Base-by-base conservation (phyloP, 1,140 invertebrate genomes). In the Drosophila seguyi region DNA sequence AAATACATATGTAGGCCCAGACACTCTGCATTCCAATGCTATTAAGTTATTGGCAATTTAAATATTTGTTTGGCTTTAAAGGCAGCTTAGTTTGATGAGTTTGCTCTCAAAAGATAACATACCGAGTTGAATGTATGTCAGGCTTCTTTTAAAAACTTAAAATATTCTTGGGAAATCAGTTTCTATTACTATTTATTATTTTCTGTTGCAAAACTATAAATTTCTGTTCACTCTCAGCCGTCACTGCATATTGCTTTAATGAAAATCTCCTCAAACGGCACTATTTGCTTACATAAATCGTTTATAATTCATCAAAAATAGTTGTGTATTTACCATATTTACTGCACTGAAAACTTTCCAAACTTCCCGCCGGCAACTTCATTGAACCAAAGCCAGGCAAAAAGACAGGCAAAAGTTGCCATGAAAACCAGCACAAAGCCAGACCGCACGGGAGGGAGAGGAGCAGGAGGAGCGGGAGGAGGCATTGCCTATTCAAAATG, bases 401-500 rank as follows among this genome's bases (percentile, higher is more conserved):
- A 3, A 20, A 13, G 45, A 16, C 31, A 0, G 31, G 34, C 16
- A 72, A 72, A 72, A 72, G 68, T 58, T 58, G 4, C 42, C 44
- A 29, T 6, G 22, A 69, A 59, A 59, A 18, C 34, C 52, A 50
- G 25, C 36, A 34, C 59, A 62, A 75, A 75, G 55, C 72, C 53
- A 75, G 48, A 68, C 41, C 53, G 29, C 55, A 76, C 22, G 36
- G 3, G 10, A 16, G 25, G 27, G 47, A 36, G 41, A 14, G 41
- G 48, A 27, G 18, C 7, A 14, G 38, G 14, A 25, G 29, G 8
- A 10, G 13, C 6, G 16, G n/a, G 36, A 6, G 38, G 2, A 44
- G 50, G 20, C 65, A 62, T 63, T 81, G 71, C 63, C 85, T 81
- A 90, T 90, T 90, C 86, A 90, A 81, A 85, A 90, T 90, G 72